phyloP scores from a whole-genome alignment of 2,888 invertebrate species.

The Melitaea athalia region DNA sequence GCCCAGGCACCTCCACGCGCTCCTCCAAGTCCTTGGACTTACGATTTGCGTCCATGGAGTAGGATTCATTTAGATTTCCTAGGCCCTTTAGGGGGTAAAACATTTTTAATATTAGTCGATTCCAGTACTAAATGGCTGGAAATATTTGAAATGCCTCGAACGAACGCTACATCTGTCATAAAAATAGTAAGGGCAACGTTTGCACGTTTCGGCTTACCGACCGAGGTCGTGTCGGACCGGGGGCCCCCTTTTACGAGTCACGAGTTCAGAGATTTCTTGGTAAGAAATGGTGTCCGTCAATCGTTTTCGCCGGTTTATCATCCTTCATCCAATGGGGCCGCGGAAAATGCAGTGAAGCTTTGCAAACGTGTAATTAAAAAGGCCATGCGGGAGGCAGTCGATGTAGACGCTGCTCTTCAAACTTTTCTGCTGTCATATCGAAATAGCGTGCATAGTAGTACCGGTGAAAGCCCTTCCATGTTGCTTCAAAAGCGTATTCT shows the following conservation, averaged over 20 bases:
- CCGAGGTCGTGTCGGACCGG: constrained; percentile 39
- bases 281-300: constrained; percentile 36
- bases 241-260: constrained; percentile 37
- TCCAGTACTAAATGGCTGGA: constrained; percentile 41
- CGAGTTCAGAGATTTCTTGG: constrained; percentile 34
- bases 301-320: constrained; percentile 37
- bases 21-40: constrained; percentile 39
- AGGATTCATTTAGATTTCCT: constrained; percentile 42
- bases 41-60: constrained; percentile 33
- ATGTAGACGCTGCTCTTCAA: constrained; percentile 28
- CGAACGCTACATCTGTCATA: constrained; percentile 4
- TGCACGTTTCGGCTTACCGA: constrained; percentile 31
- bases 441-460: neutral
- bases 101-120: constrained; percentile 21
- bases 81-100: constrained; percentile 29
- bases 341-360: constrained; percentile 41
- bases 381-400: constrained; percentile 7
- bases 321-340: constrained; percentile 42
- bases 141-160: constrained; percentile 32
- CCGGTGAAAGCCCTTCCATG: neutral
- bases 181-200: constrained; percentile 26
- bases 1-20: constrained; percentile 34
- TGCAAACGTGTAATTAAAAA: constrained; percentile 42
- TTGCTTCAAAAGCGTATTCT: neutral
- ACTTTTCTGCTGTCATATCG: neutral